Conservation (phyloP, 1,140 invertebrate species). For the Papilio dardanus region DNA sequence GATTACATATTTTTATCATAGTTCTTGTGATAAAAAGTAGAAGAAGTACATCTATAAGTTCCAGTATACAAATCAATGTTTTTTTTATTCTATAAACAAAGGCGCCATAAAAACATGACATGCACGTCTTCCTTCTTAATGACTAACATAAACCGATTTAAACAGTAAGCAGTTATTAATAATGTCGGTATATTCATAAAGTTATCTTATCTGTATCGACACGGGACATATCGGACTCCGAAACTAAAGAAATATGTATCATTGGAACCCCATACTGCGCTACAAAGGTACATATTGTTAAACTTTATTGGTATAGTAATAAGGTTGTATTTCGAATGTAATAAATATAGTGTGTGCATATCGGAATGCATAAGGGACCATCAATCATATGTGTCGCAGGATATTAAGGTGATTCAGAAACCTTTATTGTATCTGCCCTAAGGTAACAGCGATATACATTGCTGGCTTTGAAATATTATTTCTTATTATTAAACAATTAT, state of each 20-base stretch:
- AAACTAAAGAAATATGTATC: slow-evolving; percentile 50
- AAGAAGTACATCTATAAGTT: background rate
- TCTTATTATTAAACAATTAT: slow-evolving; percentile 14
- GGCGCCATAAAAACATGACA: background rate
- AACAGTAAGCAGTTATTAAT: slow-evolving; percentile 30
- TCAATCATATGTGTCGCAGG: slow-evolving; percentile 56
- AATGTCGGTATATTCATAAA: slow-evolving; percentile 40
- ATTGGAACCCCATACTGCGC: slow-evolving; percentile 48
- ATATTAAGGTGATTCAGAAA: slow-evolving; percentile 38
- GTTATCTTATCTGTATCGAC: slow-evolving; percentile 54
- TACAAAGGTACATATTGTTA: background rate
- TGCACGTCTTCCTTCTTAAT: background rate
- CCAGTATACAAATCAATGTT: background rate
- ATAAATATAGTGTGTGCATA: slow-evolving; percentile 22
- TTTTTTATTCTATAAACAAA: background rate
- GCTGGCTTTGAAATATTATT: slow-evolving; percentile 8
- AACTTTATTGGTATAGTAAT: slow-evolving; percentile 9
- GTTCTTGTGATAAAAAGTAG: background rate
- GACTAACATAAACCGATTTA: background rate
- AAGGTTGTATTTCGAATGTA: slow-evolving; percentile 40
- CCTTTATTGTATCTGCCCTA: slow-evolving; percentile 23
- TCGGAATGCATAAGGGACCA: slow-evolving; percentile 27
- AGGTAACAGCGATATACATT: slow-evolving; percentile 15
- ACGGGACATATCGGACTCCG: slow-evolving; percentile 47
- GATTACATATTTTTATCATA: background rate